Evolutionary conservation across 1,140 invertebrate species (phyloP).

Genomic region (Macrobrachium rosenbergii): DNA sequence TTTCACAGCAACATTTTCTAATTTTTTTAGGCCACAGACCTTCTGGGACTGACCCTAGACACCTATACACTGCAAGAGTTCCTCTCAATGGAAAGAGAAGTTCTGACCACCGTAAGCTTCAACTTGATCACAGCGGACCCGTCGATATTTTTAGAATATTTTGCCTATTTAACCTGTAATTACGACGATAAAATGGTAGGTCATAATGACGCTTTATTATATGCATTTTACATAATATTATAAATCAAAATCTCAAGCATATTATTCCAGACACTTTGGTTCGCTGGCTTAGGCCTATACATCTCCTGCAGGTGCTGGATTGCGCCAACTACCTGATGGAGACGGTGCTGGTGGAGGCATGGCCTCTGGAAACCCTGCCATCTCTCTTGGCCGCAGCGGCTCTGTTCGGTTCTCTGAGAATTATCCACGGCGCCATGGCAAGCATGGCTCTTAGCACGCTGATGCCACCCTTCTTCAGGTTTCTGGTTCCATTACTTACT

Average conservation of each 20-base stretch:
- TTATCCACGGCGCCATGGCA: conserved; percentile 7
- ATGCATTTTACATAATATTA: not conserved
- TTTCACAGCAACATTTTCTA: not conserved
- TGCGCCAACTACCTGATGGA: conserved; percentile 35
- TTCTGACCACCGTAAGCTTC: conserved; percentile 29
- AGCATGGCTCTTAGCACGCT: not conserved
- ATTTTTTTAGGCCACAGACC: conserved; percentile 10
- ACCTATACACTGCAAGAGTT: conserved; percentile 27
- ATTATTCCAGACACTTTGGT: too few relatives aligned
- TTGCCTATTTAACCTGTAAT: conserved; percentile 43
- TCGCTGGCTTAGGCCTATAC: not conserved
- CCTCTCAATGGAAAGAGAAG: conserved; percentile 30
- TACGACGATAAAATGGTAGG: conserved; percentile 31
- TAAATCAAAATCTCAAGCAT: too few relatives aligned
- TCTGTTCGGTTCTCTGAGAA: conserved; percentile 20
- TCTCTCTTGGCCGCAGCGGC: conserved; percentile 42
- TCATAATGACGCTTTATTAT: not conserved
- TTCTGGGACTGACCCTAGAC: conserved; percentile 43
- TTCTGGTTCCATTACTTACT: not conserved
- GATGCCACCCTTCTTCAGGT: conserved; percentile 41
- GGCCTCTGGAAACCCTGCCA: conserved; percentile 27
- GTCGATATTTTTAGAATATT: conserved; percentile 32
- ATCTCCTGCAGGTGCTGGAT: conserved; percentile 9
- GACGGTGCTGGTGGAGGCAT: conserved; percentile 29
- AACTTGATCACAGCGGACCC: conserved; percentile 25